These are phyloP conservation scores for Leptopilina myrica DNA, from an alignment of 2,888 invertebrate genomes.

Conservation along the genomic window DNA sequence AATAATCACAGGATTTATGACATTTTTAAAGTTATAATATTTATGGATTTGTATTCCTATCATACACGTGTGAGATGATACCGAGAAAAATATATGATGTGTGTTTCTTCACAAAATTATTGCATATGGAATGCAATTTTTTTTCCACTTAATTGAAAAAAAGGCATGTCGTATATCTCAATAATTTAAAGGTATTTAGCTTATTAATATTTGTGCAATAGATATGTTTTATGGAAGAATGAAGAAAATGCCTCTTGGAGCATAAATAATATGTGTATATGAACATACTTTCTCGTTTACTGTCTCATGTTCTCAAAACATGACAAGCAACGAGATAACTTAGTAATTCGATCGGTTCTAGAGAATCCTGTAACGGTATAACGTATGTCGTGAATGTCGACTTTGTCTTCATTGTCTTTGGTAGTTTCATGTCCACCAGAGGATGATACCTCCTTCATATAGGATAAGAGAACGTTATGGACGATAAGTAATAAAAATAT, in stretches of 20 bases:
- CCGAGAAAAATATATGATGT: no score
- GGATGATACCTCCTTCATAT: not conserved
- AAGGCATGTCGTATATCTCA: no score
- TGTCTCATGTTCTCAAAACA: conserved; percentile 42
- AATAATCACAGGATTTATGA: no score
- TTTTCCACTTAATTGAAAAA: no score
- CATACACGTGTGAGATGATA: no score
- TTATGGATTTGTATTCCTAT: no score
- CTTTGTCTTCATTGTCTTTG: conserved; percentile 31
- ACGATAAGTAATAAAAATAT: conserved; percentile 15
- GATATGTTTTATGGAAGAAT: not conserved
- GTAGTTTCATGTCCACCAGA: conserved; percentile 14
- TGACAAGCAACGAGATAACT: conserved; percentile 46
- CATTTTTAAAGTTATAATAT: no score
- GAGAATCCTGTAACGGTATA: conserved; percentile 56
- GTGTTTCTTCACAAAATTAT: no score
- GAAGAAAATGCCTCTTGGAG: conserved; percentile 2
- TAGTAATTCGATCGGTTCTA: conserved; percentile 57
- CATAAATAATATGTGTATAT: conserved; percentile 22
- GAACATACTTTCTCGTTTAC: conserved; percentile 30
- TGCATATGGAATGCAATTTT: no score
- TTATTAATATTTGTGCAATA: not conserved
- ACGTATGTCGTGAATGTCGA: conserved; percentile 41
- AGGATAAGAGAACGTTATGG: conserved; percentile 3
- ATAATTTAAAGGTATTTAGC: not conserved